These are phyloP conservation scores for Gallinago stenura DNA, from an alignment of 2,797 vertebrate genomes.

Conservation along the genomic window DNA sequence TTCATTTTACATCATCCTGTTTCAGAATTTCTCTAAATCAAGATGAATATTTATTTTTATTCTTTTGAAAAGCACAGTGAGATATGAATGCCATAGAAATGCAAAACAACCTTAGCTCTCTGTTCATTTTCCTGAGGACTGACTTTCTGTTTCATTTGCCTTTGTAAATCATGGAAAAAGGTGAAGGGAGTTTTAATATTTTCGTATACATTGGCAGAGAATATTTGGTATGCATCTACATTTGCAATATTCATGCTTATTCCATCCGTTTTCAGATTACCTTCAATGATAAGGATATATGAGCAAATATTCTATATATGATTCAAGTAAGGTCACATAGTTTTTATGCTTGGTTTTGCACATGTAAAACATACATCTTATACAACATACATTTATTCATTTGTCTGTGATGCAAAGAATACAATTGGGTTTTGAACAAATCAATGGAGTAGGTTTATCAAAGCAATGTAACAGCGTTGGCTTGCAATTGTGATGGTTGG, in stretches of 20 bases:
- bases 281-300: not conserved
- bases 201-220: not conserved
- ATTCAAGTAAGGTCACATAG: not conserved
- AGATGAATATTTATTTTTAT: not conserved
- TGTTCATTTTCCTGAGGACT: not conserved
- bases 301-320: not conserved
- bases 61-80: not conserved
- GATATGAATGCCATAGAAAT: not conserved
- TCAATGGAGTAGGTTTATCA: not conserved
- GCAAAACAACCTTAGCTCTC: not conserved
- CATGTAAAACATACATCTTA: not conserved
- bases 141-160: not conserved
- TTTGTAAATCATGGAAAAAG: not conserved
- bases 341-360: not conserved
- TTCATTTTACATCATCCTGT: not conserved
- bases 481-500: not conserved
- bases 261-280: not conserved
- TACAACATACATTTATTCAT: not conserved
- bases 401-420: not conserved
- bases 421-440: not conserved
- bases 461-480: not conserved
- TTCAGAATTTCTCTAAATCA: not conserved
- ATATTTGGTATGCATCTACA: not conserved
- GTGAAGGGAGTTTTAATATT: not conserved
- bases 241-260: not conserved